phyloP scores from a whole-genome alignment of 2,888 invertebrate species.

The Aporophyla nigra region DNA sequence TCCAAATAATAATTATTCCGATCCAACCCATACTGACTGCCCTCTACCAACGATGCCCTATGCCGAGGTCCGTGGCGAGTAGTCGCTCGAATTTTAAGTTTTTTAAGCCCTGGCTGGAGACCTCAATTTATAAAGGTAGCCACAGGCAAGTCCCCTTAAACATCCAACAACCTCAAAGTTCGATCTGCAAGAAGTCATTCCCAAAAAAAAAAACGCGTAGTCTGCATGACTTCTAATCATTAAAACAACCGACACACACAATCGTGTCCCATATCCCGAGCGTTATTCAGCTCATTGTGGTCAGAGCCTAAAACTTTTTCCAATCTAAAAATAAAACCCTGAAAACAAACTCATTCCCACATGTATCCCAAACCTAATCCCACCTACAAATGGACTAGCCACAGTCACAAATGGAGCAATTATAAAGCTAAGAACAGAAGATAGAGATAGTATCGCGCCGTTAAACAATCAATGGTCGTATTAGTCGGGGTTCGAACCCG shows the following conservation, averaged over 20 bases:
- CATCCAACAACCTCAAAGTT: no score
- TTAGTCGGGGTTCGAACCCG: conserved; percentile 69
- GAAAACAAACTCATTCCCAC: neutral
- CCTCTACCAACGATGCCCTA: no score
- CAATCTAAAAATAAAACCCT: neutral
- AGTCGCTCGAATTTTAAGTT: no score
- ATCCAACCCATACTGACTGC: no score
- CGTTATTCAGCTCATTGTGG: neutral
- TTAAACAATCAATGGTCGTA: conserved; percentile 66
- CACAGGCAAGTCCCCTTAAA: no score
- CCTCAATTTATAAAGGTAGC: no score
- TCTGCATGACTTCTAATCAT: neutral
- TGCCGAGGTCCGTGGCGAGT: no score
- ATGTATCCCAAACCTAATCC: conserved; percentile 29
- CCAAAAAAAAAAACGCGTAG: no score
- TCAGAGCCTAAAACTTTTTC: neutral
- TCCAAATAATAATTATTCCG: no score
- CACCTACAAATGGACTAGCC: conserved; percentile 57
- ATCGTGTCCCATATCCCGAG: neutral
- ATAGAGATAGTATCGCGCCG: conserved; percentile 62
- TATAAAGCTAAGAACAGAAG: conserved; percentile 62
- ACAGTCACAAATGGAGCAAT: conserved; percentile 69
- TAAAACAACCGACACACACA: neutral
- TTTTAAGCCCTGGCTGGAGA: no score
- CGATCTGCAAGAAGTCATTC: no score